These are phyloP conservation scores for Andrena hattorfiana DNA, from an alignment of 2,888 invertebrate genomes.

Conservation along the genomic window DNA sequence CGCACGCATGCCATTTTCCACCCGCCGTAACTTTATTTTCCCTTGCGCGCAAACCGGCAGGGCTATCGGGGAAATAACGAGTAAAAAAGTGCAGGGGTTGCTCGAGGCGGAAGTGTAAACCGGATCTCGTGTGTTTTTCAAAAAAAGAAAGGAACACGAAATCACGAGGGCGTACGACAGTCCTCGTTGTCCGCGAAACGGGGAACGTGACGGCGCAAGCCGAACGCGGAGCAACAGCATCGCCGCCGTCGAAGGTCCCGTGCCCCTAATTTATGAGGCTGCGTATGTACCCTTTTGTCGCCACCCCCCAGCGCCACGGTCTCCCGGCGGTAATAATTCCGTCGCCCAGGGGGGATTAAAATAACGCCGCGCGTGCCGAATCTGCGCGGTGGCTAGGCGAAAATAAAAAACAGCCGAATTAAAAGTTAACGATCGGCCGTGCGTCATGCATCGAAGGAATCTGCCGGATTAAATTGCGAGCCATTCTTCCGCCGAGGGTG, in stretches of 20 bases:
- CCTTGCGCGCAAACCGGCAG: not conserved
- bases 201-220: conserved; percentile 38
- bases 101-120: not conserved
- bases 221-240: conserved; percentile 26
- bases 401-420: conserved; percentile 61
- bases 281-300: conserved; percentile 58
- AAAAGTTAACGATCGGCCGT: conserved; percentile 70
- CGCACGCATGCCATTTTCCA: conserved; percentile 28
- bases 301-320: conserved; percentile 33
- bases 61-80: conserved; percentile 13
- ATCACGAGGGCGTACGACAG: conserved; percentile 37
- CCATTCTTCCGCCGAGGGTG: conserved; percentile 29
- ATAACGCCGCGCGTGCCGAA: conserved; percentile 71
- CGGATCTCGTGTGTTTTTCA: conserved; percentile 33
- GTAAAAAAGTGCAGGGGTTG: not conserved
- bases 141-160: not conserved
- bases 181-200: conserved; percentile 37
- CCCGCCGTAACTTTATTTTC: not conserved
- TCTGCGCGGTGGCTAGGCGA: conserved; percentile 48
- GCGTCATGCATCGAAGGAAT: conserved; percentile 69
- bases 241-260: conserved; percentile 55
- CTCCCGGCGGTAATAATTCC: conserved; percentile 53
- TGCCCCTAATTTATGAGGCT: conserved; percentile 71
- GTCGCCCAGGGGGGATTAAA: conserved; percentile 60
- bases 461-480: conserved; percentile 54